Evolutionary conservation across 1,140 invertebrate species (phyloP).

Genomic region (Stegodyphus mimosarum): DNA sequence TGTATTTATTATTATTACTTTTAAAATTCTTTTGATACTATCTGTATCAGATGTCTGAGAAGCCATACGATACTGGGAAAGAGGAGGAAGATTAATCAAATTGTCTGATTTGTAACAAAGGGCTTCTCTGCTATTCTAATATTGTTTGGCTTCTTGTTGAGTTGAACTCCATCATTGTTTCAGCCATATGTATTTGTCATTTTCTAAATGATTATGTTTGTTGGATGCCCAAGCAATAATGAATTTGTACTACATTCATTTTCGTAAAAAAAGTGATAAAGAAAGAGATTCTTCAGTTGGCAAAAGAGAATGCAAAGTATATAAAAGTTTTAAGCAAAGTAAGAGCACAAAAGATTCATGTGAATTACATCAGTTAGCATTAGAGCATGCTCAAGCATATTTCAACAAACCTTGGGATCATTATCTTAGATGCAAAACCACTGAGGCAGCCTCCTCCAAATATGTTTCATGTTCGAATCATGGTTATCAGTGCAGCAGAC

Average conservation of each 20-base stretch:
- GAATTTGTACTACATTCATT: slow-evolving; percentile 47
- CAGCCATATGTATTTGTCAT: too few relatives aligned
- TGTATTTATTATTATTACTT: too few relatives aligned
- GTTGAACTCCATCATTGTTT: too few relatives aligned
- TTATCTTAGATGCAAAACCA: slow-evolving; percentile 30
- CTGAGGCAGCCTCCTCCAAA: background rate
- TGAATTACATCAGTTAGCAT: slow-evolving; percentile 27
- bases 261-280: slow-evolving; percentile 8
- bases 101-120: too few relatives aligned
- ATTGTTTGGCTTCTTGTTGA: too few relatives aligned
- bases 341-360: slow-evolving; percentile 16
- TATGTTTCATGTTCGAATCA: background rate
- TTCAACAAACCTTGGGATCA: slow-evolving; percentile 48
- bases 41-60: too few relatives aligned
- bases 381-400: slow-evolving; percentile 46
- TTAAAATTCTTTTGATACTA: too few relatives aligned
- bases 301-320: background rate
- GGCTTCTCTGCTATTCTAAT: too few relatives aligned
- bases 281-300: background rate
- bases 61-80: too few relatives aligned
- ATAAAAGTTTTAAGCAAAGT: slow-evolving; percentile 7
- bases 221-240: background rate
- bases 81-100: too few relatives aligned
- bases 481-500: background rate
- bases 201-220: too few relatives aligned